Conservation (phyloP, 2,888 invertebrate species). For the Cyclophora punctaria region DNA sequence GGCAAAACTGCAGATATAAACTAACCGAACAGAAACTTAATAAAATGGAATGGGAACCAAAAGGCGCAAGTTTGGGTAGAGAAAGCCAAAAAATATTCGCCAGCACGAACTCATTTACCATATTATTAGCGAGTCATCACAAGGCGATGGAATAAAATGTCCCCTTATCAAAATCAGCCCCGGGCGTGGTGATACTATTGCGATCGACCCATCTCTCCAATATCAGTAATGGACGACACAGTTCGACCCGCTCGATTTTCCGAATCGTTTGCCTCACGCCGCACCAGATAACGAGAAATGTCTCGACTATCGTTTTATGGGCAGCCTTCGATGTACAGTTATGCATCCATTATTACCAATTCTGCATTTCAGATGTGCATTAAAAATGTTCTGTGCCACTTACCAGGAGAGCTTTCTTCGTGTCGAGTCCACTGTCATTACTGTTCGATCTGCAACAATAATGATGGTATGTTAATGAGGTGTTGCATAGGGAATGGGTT, state of each 20-base stretch:
- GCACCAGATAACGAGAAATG: constrained; percentile 58
- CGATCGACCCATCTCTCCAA: constrained; percentile 42
- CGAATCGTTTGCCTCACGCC: constrained; percentile 62
- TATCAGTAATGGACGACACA: constrained; percentile 66
- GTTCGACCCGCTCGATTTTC: constrained; percentile 65
- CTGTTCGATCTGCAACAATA: constrained; percentile 53
- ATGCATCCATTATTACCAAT: constrained; percentile 1
- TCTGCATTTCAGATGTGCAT: constrained; percentile 3
- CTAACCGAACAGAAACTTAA: no score
- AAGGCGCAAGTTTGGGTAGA: no score
- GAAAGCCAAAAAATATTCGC: no score
- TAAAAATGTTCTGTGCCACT: constrained; percentile 19
- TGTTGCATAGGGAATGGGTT: constrained; percentile 9
- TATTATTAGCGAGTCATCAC: no score
- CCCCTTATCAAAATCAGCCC: not conserved
- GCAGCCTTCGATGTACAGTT: constrained; percentile 15
- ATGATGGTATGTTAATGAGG: not conserved
- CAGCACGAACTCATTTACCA: no score
- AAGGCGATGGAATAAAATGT: no score
- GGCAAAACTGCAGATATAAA: no score
- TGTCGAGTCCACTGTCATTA: constrained; percentile 41
- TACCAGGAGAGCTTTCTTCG: constrained; percentile 44
- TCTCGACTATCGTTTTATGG: constrained; percentile 55
- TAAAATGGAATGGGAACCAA: no score
- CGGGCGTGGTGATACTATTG: constrained; percentile 11